Evolutionary conservation across 2,797 vertebrate genomes (phyloP).

Genomic region (Cyprinodon diabolis): DNA sequence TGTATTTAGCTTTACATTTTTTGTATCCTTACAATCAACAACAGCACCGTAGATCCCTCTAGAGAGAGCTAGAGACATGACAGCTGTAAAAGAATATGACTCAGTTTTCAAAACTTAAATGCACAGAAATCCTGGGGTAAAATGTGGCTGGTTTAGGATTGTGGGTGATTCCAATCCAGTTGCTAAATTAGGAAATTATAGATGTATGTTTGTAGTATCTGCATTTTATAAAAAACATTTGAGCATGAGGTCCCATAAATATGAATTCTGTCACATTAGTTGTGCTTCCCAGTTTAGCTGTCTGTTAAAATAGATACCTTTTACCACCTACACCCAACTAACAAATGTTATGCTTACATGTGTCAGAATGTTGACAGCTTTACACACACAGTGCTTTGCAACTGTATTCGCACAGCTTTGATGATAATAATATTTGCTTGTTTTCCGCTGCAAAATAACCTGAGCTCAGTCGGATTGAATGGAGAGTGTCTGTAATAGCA

Average conservation of each 20-base stretch:
- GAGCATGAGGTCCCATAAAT: conserved; percentile 18
- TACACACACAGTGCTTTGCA: not conserved
- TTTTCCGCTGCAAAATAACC: not conserved
- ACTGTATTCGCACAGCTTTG: not conserved
- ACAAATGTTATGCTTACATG: not conserved
- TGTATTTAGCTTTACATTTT: conserved; percentile 24
- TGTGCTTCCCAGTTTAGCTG: conserved; percentile 3
- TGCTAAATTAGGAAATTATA: conserved; percentile 58
- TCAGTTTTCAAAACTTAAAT: conserved; percentile 48
- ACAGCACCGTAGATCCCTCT: conserved; percentile 15
- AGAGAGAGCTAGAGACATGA: conserved; percentile 26
- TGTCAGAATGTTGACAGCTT: not conserved
- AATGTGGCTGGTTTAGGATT: not conserved
- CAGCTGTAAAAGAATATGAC: conserved; percentile 34
- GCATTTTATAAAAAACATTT: conserved; percentile 38
- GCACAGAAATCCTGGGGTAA: conserved; percentile 25
- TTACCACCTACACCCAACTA: not conserved
- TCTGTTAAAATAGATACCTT: conserved; percentile 2
- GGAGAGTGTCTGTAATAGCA: not conserved
- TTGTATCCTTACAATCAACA: conserved; percentile 11
- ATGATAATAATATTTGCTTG: not conserved
- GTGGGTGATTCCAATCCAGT: conserved; percentile 40
- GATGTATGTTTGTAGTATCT: conserved; percentile 42
- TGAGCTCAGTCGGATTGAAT: not conserved
- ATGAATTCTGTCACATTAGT: conserved; percentile 11